These are phyloP conservation scores for Misgurnus mizolepis DNA, from an alignment of 2,113 vertebrate species.

Conservation along the genomic window DNA sequence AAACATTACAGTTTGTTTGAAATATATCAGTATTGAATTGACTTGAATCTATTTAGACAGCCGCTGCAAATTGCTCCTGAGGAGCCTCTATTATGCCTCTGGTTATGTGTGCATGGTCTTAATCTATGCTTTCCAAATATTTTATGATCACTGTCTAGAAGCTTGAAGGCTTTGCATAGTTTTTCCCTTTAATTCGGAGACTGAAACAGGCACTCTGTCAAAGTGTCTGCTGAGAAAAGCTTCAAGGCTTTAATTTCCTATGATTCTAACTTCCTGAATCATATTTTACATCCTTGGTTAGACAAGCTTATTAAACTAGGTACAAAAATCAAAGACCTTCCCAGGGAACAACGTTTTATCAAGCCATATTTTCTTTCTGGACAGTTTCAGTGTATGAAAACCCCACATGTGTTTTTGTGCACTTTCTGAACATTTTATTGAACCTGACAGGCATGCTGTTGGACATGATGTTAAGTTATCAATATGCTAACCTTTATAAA, in stretches of 20 bases:
- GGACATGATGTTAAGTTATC: neutral
- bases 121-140: conserved; percentile 1
- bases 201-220: conserved; percentile 33
- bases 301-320: conserved; percentile 58
- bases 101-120: conserved; percentile 2
- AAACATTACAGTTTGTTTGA: neutral
- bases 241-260: conserved; percentile 57
- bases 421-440: neutral
- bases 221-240: conserved; percentile 53
- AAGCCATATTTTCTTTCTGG: conserved; percentile 58
- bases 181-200: conserved; percentile 37
- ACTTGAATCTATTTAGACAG: neutral
- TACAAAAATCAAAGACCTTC: conserved; percentile 65
- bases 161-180: conserved; percentile 23
- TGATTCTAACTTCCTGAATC: conserved; percentile 48
- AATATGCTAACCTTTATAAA: neutral
- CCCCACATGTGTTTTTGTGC: conserved; percentile 64
- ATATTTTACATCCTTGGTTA: conserved; percentile 42
- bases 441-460: no score
- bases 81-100: neutral
- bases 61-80: conserved; percentile 12
- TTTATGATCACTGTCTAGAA: conserved; percentile 22
- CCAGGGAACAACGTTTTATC: conserved; percentile 63
- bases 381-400: conserved; percentile 61
- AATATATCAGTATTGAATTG: neutral